These are phyloP conservation scores for Dysdera silvatica DNA, from an alignment of 1,140 invertebrate species.

Conservation along the genomic window DNA sequence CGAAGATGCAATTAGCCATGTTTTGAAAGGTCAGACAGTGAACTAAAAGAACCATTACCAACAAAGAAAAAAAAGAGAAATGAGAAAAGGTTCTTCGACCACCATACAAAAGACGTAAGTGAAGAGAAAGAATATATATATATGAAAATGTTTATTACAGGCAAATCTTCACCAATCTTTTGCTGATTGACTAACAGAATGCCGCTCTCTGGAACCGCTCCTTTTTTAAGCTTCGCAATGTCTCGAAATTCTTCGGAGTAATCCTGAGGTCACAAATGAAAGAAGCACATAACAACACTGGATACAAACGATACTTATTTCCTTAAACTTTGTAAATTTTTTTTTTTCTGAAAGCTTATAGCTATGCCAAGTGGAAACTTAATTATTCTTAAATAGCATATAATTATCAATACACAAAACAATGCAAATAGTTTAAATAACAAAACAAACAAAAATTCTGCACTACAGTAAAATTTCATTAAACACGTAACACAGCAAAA, in stretches of 20 bases:
- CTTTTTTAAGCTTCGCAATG: slow-evolving; percentile 84
- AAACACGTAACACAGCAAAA: no score
- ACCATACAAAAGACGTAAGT: slow-evolving; percentile 4
- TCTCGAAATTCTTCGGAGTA: slow-evolving; percentile 94
- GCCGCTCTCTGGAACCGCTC: slow-evolving; percentile 69
- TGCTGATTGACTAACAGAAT: slow-evolving; percentile 95
- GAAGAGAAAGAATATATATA: slow-evolving; percentile 9
- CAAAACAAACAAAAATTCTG: background rate
- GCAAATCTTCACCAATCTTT: slow-evolving; percentile 86
- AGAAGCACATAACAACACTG: no score
- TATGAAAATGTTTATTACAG: slow-evolving; percentile 58
- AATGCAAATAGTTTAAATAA: background rate
- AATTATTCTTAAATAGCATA: background rate
- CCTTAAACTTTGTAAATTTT: no score
- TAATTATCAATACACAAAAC: background rate
- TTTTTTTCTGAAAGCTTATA: no score
- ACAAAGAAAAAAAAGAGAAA: background rate
- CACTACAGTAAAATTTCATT: no score
- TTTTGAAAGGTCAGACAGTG: no score
- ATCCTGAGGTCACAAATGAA: no score
- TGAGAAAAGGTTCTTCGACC: slow-evolving; percentile 9
- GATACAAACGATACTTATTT: no score
- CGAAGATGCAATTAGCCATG: no score
- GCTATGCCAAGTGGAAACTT: no score
- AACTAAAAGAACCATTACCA: no score